Evolutionary conservation across 2,888 invertebrate species (phyloP), one percentile per base, ranked within the genome.

Genomic region (Gymnoscelis rufifasciata): DNA sequence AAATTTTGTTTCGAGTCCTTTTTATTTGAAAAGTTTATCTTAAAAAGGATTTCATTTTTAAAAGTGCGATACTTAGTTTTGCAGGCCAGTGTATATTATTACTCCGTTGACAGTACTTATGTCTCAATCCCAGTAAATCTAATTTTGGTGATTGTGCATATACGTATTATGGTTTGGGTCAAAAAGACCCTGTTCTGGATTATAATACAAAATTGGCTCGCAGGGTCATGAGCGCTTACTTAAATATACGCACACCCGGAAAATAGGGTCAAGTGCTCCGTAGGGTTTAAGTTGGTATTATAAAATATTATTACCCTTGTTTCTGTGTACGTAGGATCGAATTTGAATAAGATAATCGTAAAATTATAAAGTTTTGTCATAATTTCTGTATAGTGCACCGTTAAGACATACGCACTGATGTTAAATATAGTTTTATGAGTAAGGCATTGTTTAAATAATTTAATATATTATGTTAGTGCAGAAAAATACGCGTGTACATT

Each of bases 211-310:
- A 19, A 33, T 33, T 33, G 14, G 15, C 33, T 4, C 11, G 14
- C 33, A 19, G 14, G 38, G 19, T 13, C 28, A 38, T 14, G 8
- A 1, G 12, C 1, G 26, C 1, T 2, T 11, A 7, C 12, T 12
- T 10, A 37, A 26, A 37, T 33, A 33, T 19, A 33, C 33, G 15
- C 37, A 26, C 24, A 37, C 26, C 37, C 12, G 8, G 24, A n/a
- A 23, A 24, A 24, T 24, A 26, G 26, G 26, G 37, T 37, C 13
- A 26, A 37, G 37, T 28, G 15, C 7, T 15, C 38, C 39, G 23
- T 30, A 1, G 39, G 39, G 39, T 8, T 11, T 29, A 11, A 33
- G 19, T 19, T 10, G 33, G 33, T 31, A 30, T 30, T 8, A 33
- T 14, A 33, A 33, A 15, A 33, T 19, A 10, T 14, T 15, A 6